Conservation (phyloP, 2,113 vertebrate species). For the Microcebus jonahi region DNA sequence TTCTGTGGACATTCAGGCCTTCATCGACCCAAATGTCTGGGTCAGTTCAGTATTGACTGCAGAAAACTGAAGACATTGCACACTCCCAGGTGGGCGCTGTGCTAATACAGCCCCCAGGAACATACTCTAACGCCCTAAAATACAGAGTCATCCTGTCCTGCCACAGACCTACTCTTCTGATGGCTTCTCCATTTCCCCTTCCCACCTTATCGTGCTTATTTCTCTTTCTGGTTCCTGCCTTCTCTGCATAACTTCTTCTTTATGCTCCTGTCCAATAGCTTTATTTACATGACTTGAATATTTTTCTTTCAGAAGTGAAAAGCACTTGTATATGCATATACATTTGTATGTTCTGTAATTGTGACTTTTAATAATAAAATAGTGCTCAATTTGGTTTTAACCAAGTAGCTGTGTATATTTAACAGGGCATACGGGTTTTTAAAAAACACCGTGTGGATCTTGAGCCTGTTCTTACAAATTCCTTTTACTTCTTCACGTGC, state of each 20-base stretch:
- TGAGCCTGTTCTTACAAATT: neutral
- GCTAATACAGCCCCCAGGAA: neutral
- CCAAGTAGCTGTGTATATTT: neutral
- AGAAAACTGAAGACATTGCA: neutral
- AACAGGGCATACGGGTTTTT: neutral
- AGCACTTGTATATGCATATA: neutral
- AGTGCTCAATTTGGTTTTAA: neutral
- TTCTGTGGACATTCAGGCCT: neutral
- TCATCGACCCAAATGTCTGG: neutral
- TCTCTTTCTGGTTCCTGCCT: neutral
- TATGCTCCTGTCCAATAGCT: neutral
- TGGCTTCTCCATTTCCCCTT: accelerated
- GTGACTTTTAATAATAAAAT: neutral
- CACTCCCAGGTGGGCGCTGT: neutral
- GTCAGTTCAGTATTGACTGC: neutral
- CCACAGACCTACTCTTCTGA: neutral
- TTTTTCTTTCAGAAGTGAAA: slow-evolving; percentile 28
- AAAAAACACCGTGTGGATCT: neutral
- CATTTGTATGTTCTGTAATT: neutral
- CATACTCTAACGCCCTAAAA: neutral
- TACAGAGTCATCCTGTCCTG: neutral
- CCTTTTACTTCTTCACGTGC: neutral
- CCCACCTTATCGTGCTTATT: accelerated
- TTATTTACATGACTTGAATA: neutral
- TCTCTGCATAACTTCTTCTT: neutral